Conservation (phyloP, 2,888 invertebrate species). For the Drosophila acutilabella region DNA sequence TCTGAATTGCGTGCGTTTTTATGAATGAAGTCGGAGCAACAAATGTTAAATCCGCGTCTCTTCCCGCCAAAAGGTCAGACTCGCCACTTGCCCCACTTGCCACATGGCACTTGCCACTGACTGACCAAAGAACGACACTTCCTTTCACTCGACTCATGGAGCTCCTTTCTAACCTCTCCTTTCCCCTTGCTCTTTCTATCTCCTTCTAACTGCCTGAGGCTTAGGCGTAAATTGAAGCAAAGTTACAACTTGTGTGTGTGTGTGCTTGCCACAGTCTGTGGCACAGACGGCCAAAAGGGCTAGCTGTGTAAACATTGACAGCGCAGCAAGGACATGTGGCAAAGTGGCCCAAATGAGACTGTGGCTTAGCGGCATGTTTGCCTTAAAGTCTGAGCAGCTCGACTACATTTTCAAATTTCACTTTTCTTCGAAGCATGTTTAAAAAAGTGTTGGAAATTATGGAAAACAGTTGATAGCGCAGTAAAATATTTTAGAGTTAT, state of each 20-base stretch:
- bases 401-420: slow-evolving; percentile 1
- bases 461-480: neutral
- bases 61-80: slow-evolving; percentile 58
- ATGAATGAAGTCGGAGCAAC: slow-evolving; percentile 73
- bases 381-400: neutral
- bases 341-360: slow-evolving; percentile 1
- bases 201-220: slow-evolving; percentile 27
- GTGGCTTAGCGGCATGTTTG: slow-evolving; percentile 13
- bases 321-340: neutral
- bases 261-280: slow-evolving; percentile 8
- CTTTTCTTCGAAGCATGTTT: neutral
- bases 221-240: slow-evolving; percentile 66
- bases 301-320: slow-evolving; percentile 71
- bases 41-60: slow-evolving; percentile 68
- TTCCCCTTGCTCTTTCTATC: neutral
- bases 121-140: slow-evolving; percentile 33
- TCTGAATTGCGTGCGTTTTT: slow-evolving; percentile 72
- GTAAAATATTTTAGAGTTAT: too few species aligned
- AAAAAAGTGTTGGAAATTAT: neutral
- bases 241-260: slow-evolving; percentile 38
- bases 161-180: neutral
- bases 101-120: slow-evolving; percentile 33
- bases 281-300: slow-evolving; percentile 62
- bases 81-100: slow-evolving; percentile 32
- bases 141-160: slow-evolving; percentile 23